Evolutionary conservation across 2,113 vertebrate genomes (phyloP).

Genomic region (Tachysurus vachellii): DNA sequence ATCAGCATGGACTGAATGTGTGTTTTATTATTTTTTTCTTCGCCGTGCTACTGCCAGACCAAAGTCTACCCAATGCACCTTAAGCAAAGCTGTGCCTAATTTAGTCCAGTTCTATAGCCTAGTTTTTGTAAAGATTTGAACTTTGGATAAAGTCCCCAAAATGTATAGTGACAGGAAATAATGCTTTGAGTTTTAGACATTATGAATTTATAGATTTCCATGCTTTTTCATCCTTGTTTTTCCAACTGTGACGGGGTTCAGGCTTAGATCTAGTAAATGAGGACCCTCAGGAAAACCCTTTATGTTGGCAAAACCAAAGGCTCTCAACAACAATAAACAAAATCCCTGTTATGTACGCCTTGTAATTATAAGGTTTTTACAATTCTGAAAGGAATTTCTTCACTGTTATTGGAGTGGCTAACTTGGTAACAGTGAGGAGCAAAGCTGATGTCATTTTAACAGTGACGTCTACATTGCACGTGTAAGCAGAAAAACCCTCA

Average conservation of each 20-base stretch:
- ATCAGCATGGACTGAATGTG: background rate
- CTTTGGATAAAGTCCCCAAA: background rate
- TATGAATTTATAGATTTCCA: background rate
- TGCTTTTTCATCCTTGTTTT: background rate
- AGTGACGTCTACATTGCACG: background rate
- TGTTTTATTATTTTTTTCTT: background rate
- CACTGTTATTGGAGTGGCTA: background rate
- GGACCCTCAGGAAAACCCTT: background rate
- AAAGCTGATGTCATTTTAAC: conserved; percentile 9
- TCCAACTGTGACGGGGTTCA: background rate
- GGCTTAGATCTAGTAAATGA: background rate
- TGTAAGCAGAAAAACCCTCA: conserved; percentile 7
- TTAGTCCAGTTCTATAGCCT: background rate
- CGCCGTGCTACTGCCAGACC: background rate
- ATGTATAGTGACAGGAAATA: background rate
- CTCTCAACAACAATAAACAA: background rate
- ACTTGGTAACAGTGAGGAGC: background rate
- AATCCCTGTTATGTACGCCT: background rate
- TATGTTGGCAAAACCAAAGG: background rate
- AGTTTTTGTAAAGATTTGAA: background rate
- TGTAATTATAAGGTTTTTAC: background rate
- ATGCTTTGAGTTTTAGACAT: background rate
- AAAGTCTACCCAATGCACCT: background rate
- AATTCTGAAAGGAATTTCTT: background rate
- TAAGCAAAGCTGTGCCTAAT: background rate